These are phyloP conservation scores for Leptoteleia sp. DNA, from an alignment of 1,140 invertebrate species.

Conservation along the genomic window DNA sequence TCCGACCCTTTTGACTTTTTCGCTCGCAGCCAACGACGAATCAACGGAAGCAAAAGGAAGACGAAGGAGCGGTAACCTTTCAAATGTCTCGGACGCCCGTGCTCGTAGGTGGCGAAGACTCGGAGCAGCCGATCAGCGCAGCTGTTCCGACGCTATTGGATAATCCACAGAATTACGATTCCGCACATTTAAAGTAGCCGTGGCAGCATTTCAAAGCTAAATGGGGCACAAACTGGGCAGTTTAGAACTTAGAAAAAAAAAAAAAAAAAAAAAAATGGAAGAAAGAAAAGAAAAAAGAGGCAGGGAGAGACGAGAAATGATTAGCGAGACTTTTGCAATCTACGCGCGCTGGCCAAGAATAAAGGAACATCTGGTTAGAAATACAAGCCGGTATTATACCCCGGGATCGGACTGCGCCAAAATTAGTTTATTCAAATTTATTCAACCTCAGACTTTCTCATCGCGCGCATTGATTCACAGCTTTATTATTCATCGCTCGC, in stretches of 20 bases:
- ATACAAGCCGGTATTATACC: constrained; percentile 35
- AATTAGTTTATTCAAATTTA: constrained; percentile 35
- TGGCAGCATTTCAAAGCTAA: constrained; percentile 41
- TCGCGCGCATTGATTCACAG: neutral
- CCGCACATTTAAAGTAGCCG: constrained; percentile 55
- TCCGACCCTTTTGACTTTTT: constrained; percentile 44
- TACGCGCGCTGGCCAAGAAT: constrained; percentile 15
- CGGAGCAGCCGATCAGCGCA: constrained; percentile 53
- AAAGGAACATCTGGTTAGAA: constrained; percentile 57
- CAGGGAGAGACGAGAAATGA: no score
- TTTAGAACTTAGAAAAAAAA: constrained; percentile 50
- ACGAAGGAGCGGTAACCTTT: constrained; percentile 52
- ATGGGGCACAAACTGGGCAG: constrained; percentile 56
- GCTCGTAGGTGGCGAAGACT: constrained; percentile 52
- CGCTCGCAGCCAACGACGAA: constrained; percentile 35
- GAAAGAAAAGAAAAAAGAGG: no score
- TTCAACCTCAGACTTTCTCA: constrained; percentile 11
- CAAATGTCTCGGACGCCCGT: constrained; percentile 46
- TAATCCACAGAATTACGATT: constrained; percentile 58
- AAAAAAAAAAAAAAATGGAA: no score
- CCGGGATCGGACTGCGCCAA: constrained; percentile 9
- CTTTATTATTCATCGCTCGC: no score
- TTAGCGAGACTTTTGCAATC: constrained; percentile 48
- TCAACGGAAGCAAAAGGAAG: constrained; percentile 47
- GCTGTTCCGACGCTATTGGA: constrained; percentile 62